Conservation (phyloP, 2,797 vertebrate genomes). For the Sternarchorhynchus goeldii region DNA sequence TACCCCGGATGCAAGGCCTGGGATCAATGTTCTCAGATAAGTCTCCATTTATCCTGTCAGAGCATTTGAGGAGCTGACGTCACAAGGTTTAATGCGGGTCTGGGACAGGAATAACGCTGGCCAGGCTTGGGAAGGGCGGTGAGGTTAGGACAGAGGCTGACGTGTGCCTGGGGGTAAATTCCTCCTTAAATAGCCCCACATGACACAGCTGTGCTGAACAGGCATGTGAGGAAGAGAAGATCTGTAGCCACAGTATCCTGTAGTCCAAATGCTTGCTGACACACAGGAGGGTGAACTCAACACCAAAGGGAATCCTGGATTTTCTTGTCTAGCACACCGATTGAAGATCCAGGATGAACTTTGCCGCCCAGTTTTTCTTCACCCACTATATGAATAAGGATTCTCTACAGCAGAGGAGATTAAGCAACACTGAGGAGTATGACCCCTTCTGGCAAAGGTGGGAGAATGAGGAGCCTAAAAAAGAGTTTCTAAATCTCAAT, state of each 20-base stretch:
- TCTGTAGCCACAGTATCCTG: conserved; percentile 55
- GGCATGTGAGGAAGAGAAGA: conserved; percentile 50
- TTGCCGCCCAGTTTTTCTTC: conserved; percentile 89
- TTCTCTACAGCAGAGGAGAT: conserved; percentile 64
- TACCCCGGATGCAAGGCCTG: conserved; percentile 28
- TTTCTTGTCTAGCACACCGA: neutral
- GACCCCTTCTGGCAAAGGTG: conserved; percentile 98
- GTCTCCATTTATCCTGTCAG: conserved; percentile 80
- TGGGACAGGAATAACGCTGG: conserved; percentile 81
- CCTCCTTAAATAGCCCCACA: conserved; percentile 70
- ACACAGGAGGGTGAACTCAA: conserved; percentile 47
- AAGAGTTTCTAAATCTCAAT: conserved; percentile 57
- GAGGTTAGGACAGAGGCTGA: conserved; percentile 57
- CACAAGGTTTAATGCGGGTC: conserved; percentile 64
- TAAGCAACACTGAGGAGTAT: conserved; percentile 79
- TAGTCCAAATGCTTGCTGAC: conserved; percentile 48
- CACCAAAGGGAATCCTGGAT: conserved; percentile 47
- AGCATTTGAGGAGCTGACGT: conserved; percentile 77
- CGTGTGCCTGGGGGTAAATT: conserved; percentile 72
- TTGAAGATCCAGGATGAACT: conserved; percentile 80
- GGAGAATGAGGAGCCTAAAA: conserved; percentile 67
- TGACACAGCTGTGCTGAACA: conserved; percentile 50
- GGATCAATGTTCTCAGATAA: conserved; percentile 74
- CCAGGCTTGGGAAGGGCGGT: conserved; percentile 62
- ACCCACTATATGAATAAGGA: conserved; percentile 78